Percentiles rank a stretch among this genome's conserved stretches.
Conservation (phyloP, 35 echinoderm and acorn worm genomes). For the Heliocidaris tuberculata region DNA sequence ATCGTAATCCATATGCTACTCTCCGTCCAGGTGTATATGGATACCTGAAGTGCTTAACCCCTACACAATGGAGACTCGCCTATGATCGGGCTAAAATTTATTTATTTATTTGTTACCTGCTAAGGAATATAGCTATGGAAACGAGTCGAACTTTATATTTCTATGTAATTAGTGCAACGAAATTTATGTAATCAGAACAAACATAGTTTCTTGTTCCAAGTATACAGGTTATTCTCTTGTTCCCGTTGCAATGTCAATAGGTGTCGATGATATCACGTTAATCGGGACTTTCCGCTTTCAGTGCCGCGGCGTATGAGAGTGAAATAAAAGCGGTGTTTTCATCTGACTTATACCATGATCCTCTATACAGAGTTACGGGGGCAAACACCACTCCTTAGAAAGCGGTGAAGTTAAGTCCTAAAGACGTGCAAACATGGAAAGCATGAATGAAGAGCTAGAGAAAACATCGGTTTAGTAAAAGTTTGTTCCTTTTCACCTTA, state of each 20-base stretch:
- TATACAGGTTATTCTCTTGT: background rate
- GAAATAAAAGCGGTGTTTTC: background rate
- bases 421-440: slow-evolving; percentile 26
- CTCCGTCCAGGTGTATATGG: too few species aligned
- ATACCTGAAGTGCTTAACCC: too few species aligned
- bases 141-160: background rate
- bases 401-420: slow-evolving; percentile 35
- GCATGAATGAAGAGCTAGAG: background rate
- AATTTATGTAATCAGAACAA: background rate
- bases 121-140: too few species aligned
- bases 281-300: background rate
- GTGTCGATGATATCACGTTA: background rate
- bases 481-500: slow-evolving; percentile 9
- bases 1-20: too few species aligned
- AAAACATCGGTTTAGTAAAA: slow-evolving; percentile 9
- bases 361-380: slow-evolving; percentile 34
- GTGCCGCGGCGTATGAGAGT: background rate
- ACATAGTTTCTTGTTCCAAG: background rate
- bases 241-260: background rate
- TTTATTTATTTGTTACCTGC: too few species aligned
- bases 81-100: too few species aligned
- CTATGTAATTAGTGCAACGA: background rate
- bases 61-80: too few species aligned
- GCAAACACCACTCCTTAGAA: slow-evolving; percentile 42
- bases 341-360: background rate